A percentile compares a stretch with the other conserved stretches of the same genome.
These are phyloP conservation scores for Parnassius orleans DNA, from an alignment of 2,888 invertebrate genomes.

Conservation along the genomic window DNA sequence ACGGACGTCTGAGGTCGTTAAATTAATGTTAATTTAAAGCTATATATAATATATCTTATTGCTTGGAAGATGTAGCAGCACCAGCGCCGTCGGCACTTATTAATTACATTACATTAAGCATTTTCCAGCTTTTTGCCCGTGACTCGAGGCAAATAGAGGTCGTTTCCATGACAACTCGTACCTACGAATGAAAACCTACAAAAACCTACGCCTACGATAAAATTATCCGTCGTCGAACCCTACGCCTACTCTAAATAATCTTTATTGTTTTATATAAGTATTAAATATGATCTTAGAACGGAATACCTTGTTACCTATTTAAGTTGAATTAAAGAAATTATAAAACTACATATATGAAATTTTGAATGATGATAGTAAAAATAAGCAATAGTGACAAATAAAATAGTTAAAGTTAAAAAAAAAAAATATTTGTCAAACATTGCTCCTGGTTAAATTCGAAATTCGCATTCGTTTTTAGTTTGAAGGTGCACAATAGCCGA, in stretches of 20 bases:
- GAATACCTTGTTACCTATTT: too few species aligned
- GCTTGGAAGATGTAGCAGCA: slow-evolving; percentile 52
- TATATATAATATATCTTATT: slow-evolving; percentile 52
- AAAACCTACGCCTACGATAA: neutral
- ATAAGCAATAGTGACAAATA: too few species aligned
- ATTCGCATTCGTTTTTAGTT: slow-evolving; percentile 22
- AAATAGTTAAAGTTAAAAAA: too few species aligned
- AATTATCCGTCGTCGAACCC: neutral
- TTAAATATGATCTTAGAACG: too few species aligned
- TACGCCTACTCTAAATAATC: slow-evolving; percentile 2
- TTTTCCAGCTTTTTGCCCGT: slow-evolving; percentile 41
- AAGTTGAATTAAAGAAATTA: too few species aligned
- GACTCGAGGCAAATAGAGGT: slow-evolving; percentile 16
- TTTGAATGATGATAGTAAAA: too few species aligned
- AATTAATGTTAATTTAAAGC: slow-evolving; percentile 6
- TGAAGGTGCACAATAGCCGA: slow-evolving; percentile 47
- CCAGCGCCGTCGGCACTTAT: slow-evolving; percentile 52
- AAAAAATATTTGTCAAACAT: too few species aligned
- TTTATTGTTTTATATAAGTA: neutral
- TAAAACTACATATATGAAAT: too few species aligned
- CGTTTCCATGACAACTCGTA: slow-evolving; percentile 18
- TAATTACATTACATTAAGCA: slow-evolving; percentile 69
- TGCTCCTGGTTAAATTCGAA: slow-evolving; percentile 7
- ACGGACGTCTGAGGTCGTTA: slow-evolving; percentile 31
- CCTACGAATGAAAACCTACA: neutral